phyloP scores from a whole-genome alignment of 2,888 invertebrate genomes.

The Balanococcus diminutus region DNA sequence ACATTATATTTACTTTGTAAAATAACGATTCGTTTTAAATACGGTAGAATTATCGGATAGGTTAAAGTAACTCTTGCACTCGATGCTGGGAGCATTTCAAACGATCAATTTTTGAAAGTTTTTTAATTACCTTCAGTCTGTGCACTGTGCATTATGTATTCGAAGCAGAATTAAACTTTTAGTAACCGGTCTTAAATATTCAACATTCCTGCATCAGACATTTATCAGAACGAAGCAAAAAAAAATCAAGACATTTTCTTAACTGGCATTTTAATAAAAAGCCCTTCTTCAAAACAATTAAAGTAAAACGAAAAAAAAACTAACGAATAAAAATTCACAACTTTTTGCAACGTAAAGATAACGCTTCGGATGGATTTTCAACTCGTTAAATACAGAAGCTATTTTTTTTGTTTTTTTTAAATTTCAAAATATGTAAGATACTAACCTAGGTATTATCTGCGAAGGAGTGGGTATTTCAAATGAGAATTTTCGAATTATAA shows the following conservation, averaged over 20 bases:
- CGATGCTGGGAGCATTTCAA: background rate
- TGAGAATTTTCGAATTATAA: no score
- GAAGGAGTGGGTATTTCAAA: no score
- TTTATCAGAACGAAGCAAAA: background rate
- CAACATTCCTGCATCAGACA: background rate
- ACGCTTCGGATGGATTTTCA: no score
- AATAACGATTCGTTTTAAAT: background rate
- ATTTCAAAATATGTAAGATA: no score
- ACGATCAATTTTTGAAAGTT: constrained; percentile 30
- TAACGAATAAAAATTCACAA: background rate
- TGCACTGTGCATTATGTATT: background rate
- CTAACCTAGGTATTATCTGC: no score
- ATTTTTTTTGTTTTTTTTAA: no score
- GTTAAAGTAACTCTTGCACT: no score
- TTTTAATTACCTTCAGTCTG: constrained; percentile 20
- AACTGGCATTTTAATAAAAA: constrained; percentile 20
- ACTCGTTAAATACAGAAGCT: no score
- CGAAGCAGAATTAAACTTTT: background rate
- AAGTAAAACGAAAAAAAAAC: background rate
- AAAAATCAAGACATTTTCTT: background rate
- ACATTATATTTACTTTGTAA: background rate
- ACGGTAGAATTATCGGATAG: background rate
- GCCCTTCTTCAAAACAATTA: background rate
- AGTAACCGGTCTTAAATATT: constrained; percentile 4
- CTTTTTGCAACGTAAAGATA: no score